Conservation (phyloP, 37 sponge, comb jelly and placozoan genomes). For the Dysidea cf. avara region DNA sequence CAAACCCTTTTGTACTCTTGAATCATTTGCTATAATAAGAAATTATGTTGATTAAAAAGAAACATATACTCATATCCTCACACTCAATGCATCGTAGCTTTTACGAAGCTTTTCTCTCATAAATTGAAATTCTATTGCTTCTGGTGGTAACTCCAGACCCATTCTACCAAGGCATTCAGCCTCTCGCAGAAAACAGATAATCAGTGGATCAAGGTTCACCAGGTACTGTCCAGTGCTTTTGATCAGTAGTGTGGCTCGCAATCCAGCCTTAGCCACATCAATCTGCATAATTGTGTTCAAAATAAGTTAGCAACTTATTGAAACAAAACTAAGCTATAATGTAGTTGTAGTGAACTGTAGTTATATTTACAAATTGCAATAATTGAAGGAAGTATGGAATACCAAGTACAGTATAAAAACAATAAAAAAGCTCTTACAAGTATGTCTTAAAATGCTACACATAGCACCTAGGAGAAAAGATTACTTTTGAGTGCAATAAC, state of each 20-base stretch:
- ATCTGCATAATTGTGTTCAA: too few relatives aligned
- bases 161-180: conserved; percentile 65
- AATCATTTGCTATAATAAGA: conserved; percentile 37
- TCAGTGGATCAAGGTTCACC: conserved; percentile 87
- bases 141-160: conserved; percentile 77
- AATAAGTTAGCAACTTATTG: too few relatives aligned
- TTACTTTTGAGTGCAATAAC: too few relatives aligned
- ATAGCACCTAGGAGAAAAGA: too few relatives aligned
- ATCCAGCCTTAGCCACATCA: conserved; percentile 44
- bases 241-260: conserved; percentile 82
- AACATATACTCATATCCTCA: neutral
- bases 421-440: too few relatives aligned
- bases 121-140: conserved; percentile 48
- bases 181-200: conserved; percentile 81
- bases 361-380: too few relatives aligned
- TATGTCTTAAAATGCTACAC: too few relatives aligned
- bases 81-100: conserved; percentile 50
- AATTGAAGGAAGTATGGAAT: too few relatives aligned
- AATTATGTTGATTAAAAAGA: neutral
- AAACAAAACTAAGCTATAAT: too few relatives aligned
- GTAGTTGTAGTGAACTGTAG: too few relatives aligned
- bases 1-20: conserved; percentile 68
- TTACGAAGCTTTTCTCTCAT: conserved; percentile 48
- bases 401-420: too few relatives aligned
- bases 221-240: conserved; percentile 56